These are phyloP conservation scores for Itoplectis maculator DNA, from an alignment of 2,888 invertebrate genomes.

Conservation along the genomic window DNA sequence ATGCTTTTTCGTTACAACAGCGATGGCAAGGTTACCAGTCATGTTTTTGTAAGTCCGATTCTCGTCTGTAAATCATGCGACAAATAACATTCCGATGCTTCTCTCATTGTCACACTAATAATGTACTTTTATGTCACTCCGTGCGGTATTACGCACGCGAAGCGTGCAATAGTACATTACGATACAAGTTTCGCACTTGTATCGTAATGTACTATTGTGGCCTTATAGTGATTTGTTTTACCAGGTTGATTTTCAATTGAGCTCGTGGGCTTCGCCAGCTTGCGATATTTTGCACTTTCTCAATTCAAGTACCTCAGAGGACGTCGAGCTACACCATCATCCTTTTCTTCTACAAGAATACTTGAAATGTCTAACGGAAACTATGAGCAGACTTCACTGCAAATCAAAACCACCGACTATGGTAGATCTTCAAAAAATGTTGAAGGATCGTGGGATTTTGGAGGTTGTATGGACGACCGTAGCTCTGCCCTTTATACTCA, in stretches of 20 bases:
- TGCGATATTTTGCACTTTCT: conserved; percentile 85
- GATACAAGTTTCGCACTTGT: too few relatives aligned
- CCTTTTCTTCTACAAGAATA: conserved; percentile 76
- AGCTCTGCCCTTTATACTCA: conserved; percentile 76
- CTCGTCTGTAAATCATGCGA: too few relatives aligned
- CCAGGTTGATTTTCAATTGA: conserved; percentile 80
- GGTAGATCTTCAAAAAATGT: conserved; percentile 66
- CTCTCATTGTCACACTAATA: too few relatives aligned
- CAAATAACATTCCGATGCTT: too few relatives aligned
- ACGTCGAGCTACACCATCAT: conserved; percentile 68
- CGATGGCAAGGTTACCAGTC: conserved; percentile 72
- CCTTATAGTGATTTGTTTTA: not conserved
- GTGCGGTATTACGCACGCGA: too few relatives aligned
- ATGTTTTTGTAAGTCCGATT: conserved; percentile 78
- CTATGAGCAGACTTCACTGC: conserved; percentile 77
- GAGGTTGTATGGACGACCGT: conserved; percentile 73
- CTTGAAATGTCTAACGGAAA: conserved; percentile 62
- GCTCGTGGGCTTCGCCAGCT: conserved; percentile 83
- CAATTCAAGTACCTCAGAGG: conserved; percentile 80
- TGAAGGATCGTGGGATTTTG: conserved; percentile 69
- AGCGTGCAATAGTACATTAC: too few relatives aligned
- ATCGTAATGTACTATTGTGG: too few relatives aligned
- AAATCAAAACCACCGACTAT: conserved; percentile 74
- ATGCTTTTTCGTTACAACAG: conserved; percentile 81
- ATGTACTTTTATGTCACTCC: too few relatives aligned